Conservation (phyloP, 2,888 invertebrate species). For the Eretmocerus hayati region DNA sequence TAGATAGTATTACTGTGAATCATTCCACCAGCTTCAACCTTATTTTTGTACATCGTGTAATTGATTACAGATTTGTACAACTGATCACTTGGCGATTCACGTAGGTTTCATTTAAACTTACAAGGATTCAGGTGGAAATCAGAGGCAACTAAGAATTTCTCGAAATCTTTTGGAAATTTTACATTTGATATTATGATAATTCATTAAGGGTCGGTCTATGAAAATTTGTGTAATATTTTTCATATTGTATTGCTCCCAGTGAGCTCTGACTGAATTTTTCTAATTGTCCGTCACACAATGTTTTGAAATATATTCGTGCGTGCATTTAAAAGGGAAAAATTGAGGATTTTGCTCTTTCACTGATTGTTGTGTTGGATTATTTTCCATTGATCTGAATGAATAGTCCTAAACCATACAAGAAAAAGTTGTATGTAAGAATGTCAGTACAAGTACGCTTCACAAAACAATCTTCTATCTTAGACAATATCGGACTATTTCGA, state of each 20-base stretch:
- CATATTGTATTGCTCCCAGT: conserved; percentile 15
- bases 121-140: conserved; percentile 11
- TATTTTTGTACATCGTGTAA: conserved; percentile 20
- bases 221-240: conserved; percentile 13
- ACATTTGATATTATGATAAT: conserved; percentile 13
- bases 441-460: too few species aligned
- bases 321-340: not conserved
- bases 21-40: conserved; percentile 19
- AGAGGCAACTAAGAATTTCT: conserved; percentile 10
- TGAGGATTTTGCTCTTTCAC: not conserved
- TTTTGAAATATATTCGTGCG: conserved; percentile 17
- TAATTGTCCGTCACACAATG: conserved; percentile 20
- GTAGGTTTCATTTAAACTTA: conserved; percentile 18
- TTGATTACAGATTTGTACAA: conserved; percentile 20
- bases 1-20: conserved; percentile 14
- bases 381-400: too few species aligned
- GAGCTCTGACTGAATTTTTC: conserved; percentile 20
- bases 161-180: conserved; percentile 11
- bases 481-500: too few species aligned
- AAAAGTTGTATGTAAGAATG: too few species aligned
- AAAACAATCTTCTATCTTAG: too few species aligned
- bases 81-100: conserved; percentile 9
- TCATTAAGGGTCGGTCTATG: conserved; percentile 17
- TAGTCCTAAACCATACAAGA: too few species aligned
- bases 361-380: too few species aligned